A percentile compares a stretch with the other conserved stretches of the same genome.
These are phyloP conservation scores for Athripsodes cinereus DNA, from an alignment of 2,888 invertebrate species.

Conservation along the genomic window DNA sequence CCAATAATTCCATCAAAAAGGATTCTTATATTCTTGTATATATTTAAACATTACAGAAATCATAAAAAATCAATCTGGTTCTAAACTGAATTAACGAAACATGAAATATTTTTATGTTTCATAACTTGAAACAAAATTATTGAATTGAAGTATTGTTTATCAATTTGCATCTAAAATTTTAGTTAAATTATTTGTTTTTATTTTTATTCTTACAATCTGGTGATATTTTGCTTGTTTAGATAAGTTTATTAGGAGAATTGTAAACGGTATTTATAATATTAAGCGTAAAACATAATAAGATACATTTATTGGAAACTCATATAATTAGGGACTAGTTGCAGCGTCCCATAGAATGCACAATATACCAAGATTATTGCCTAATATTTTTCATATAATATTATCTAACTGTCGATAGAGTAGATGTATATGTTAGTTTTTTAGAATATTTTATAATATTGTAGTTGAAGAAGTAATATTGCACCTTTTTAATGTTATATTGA, in stretches of 20 bases:
- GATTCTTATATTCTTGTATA: too few species aligned
- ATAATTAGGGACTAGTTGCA: not conserved
- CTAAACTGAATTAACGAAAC: too few species aligned
- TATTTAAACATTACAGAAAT: too few species aligned
- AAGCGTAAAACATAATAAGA: not conserved
- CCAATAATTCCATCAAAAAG: not conserved
- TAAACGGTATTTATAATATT: not conserved
- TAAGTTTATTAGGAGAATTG: not conserved
- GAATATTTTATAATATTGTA: constrained; percentile 24
- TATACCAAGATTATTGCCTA: constrained; percentile 11
- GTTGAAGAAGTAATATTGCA: constrained; percentile 2
- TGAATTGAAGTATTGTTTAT: too few species aligned
- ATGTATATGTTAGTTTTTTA: constrained; percentile 23
- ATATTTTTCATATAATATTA: constrained; percentile 13
- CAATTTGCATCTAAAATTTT: too few species aligned
- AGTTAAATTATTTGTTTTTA: not conserved
- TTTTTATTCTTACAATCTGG: not conserved
- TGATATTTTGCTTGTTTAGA: not conserved
- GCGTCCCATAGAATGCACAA: constrained; percentile 3
- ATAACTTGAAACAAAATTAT: too few species aligned
- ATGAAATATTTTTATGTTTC: too few species aligned
- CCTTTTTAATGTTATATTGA: constrained; percentile 6
- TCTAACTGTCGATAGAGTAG: constrained; percentile 24
- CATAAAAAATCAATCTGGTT: too few species aligned
- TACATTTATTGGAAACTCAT: not conserved